Percentiles rank a stretch among this genome's conserved stretches.
Evolutionary conservation across 2,113 vertebrate species (phyloP).

Genomic region (Nothoprocta pentlandii): DNA sequence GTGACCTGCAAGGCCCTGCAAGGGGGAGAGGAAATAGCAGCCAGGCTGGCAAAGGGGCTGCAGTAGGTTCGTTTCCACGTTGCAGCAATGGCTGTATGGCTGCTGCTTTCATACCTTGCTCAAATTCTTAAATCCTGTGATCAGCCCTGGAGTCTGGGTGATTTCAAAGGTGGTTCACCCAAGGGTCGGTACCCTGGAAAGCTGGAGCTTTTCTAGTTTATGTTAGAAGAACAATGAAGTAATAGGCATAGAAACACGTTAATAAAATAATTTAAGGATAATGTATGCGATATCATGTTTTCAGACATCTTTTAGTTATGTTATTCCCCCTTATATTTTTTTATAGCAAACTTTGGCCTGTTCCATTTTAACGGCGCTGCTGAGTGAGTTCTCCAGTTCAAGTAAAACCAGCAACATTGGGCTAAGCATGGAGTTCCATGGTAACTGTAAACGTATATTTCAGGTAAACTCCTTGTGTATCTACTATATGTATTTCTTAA

Average conservation of each 20-base stretch:
- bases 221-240: not conserved
- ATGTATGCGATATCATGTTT: not conserved
- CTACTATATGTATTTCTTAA: conserved; percentile 7
- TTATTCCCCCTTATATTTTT: conserved; percentile 47
- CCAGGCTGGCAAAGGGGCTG: not conserved
- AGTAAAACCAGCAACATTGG: conserved; percentile 99
- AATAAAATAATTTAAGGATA: not conserved
- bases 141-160: not conserved
- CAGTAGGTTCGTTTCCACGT: not conserved
- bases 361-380: conserved; percentile 95
- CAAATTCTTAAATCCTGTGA: not conserved
- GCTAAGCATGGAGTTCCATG: conserved; percentile 99
- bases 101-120: not conserved
- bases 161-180: not conserved
- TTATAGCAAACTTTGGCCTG: conserved; percentile 97
- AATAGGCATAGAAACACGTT: not conserved
- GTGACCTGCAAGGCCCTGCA: not conserved
- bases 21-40: not conserved
- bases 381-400: conserved; percentile 99
- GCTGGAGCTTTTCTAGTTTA: not conserved
- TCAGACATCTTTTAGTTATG: conserved; percentile 18
- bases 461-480: conserved; percentile 84
- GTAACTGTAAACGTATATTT: conserved; percentile 97
- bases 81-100: not conserved
- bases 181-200: not conserved